phyloP scores from a whole-genome alignment of 2,113 vertebrate species.

The Sinocyclocheilus rhinocerous region DNA sequence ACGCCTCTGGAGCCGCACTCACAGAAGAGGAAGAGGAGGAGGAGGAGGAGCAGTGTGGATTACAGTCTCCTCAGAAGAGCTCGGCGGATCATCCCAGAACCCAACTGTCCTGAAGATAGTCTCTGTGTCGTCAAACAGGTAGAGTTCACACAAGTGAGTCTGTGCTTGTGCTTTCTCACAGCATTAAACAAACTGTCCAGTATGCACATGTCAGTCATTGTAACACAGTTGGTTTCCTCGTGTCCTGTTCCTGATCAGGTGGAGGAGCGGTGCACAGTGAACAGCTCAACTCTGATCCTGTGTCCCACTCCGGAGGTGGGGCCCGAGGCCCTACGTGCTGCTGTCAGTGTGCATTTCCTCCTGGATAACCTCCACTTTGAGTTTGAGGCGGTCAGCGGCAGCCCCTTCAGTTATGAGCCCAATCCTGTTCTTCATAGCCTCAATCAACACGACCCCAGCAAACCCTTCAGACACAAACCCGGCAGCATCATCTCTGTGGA shows the following conservation, averaged over 20 bases:
- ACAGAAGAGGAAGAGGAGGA: conserved; percentile 59
- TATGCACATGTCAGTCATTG: background rate
- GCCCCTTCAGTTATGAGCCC: conserved; percentile 86
- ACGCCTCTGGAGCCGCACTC: conserved; percentile 70
- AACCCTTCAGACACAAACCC: conserved; percentile 77
- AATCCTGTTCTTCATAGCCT: conserved; percentile 84
- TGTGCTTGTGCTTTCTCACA: background rate
- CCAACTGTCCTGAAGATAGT: conserved; percentile 72
- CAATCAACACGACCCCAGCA: conserved; percentile 83
- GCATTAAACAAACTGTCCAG: background rate
- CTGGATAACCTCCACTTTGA: conserved; percentile 91
- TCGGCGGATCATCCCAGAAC: conserved; percentile 82
- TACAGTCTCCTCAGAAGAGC: conserved; percentile 66
- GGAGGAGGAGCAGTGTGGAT: conserved; percentile 47
- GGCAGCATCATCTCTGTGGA: too few species aligned
- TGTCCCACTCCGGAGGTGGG: conserved; percentile 88
- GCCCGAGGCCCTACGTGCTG: conserved; percentile 68
- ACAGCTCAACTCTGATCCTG: conserved; percentile 85
- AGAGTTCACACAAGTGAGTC: conserved; percentile 44
- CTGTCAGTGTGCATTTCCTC: conserved; percentile 86
- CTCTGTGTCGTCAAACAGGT: conserved; percentile 81
- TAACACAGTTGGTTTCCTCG: background rate
- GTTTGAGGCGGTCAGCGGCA: conserved; percentile 80
- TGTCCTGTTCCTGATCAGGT: conserved; percentile 70
- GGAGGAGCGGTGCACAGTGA: conserved; percentile 82